phyloP scores from a whole-genome alignment of 2,888 invertebrate genomes.

The Cosmopolites sordidus region DNA sequence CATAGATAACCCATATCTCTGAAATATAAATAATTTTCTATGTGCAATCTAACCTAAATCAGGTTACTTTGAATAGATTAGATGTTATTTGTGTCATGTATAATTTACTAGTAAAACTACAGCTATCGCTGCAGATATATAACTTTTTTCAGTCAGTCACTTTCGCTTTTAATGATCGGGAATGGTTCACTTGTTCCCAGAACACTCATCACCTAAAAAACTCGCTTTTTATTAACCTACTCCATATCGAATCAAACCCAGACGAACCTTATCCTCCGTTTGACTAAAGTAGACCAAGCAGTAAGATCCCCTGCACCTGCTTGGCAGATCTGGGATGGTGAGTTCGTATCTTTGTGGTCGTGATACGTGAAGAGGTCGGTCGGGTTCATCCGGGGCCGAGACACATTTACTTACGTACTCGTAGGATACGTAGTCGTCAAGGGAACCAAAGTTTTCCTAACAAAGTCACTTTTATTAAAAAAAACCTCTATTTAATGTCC shows the following conservation, averaged over 20 bases:
- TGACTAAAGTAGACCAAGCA: conserved; percentile 74
- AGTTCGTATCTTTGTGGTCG: conserved; percentile 35
- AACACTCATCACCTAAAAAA: conserved; percentile 54
- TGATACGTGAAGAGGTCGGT: conserved; percentile 26
- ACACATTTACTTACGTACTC: conserved; percentile 67
- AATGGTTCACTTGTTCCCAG: conserved; percentile 50
- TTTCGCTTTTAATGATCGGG: conserved; percentile 39
- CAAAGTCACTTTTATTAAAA: no score
- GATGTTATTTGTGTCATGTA: no score
- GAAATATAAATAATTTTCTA: no score
- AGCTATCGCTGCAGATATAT: conserved; percentile 15
- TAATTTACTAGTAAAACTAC: not conserved
- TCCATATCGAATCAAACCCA: not conserved
- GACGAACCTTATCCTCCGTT: conserved; percentile 54
- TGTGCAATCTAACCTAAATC: no score
- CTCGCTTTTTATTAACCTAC: not conserved
- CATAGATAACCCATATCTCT: no score
- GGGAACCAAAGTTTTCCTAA: conserved; percentile 70
- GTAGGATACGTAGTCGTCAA: conserved; percentile 81
- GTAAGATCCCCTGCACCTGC: conserved; percentile 64
- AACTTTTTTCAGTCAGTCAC: conserved; percentile 32
- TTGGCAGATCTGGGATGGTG: conserved; percentile 51
- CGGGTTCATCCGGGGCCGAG: conserved; percentile 35
- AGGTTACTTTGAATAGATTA: no score
- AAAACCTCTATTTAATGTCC: no score